These are phyloP conservation scores for Meloidogyne floridensis DNA, from an alignment of 1,140 invertebrate genomes.

Conservation along the genomic window DNA sequence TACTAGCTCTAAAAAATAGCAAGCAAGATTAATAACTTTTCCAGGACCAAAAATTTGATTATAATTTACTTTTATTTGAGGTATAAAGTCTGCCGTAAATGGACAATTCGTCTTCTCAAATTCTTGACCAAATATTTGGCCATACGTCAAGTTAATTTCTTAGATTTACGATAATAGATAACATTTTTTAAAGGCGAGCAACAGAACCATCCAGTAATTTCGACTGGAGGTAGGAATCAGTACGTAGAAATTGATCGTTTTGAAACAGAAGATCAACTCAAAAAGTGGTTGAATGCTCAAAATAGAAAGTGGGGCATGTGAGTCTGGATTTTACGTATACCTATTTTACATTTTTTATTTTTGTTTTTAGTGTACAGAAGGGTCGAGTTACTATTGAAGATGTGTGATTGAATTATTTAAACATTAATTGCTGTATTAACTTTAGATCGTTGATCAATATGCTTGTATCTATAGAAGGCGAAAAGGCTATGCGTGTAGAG, in stretches of 20 bases:
- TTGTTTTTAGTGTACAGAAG: constrained; percentile 13
- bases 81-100: no score
- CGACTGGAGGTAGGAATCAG: constrained; percentile 16
- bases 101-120: no score
- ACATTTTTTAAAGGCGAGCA: background rate
- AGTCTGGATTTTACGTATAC: background rate
- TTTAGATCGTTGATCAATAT: constrained; percentile 29
- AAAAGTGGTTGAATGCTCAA: constrained; percentile 18
- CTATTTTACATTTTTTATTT: background rate
- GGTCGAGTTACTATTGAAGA: constrained; percentile 28
- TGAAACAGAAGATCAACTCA: constrained; percentile 15
- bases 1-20: no score
- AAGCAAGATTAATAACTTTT: no score
- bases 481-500: constrained; percentile 20
- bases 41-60: no score
- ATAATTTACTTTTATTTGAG: no score
- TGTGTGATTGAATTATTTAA: background rate
- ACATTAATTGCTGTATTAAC: background rate
- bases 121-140: no score
- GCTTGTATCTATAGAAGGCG: constrained; percentile 18
- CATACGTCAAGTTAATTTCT: no score
- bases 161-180: no score
- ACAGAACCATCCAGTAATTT: background rate
- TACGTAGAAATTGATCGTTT: constrained; percentile 26
- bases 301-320: constrained; percentile 26